Conservation (phyloP, 30 jellyfish, hydroid and myxozoan genomes). For the Chironex yamaguchii region DNA sequence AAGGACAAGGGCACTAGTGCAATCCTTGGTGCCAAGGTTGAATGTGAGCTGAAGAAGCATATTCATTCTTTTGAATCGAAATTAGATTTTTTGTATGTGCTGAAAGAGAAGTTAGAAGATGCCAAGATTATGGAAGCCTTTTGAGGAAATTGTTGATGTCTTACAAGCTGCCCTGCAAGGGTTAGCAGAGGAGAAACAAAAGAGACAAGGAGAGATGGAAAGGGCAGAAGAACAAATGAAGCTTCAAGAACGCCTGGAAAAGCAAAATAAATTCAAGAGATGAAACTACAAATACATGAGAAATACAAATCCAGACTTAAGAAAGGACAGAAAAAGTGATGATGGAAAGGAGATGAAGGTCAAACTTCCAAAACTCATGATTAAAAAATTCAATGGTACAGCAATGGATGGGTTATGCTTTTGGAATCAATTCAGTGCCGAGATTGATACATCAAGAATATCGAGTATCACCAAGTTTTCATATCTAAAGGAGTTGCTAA, state of each 20-base stretch:
- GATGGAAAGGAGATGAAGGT: conserved; percentile 31
- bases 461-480: conserved; percentile 29
- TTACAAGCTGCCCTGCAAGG: neutral
- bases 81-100: neutral
- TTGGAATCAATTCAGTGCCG: conserved; percentile 42
- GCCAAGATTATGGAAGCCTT: no score
- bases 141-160: neutral
- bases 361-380: conserved; percentile 75
- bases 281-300: neutral
- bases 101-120: neutral
- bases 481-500: conserved; percentile 17
- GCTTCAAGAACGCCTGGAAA: no score
- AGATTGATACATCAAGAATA: conserved; percentile 12
- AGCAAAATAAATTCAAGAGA: conserved; percentile 19
- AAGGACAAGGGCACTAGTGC: neutral
- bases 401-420: conserved; percentile 42
- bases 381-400: conserved; percentile 64
- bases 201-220: neutral
- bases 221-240: neutral
- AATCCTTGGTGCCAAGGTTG: neutral
- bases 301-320: no score
- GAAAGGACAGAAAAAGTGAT: neutral
- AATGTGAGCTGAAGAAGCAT: neutral
- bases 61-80: neutral
- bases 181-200: neutral